A percentile compares a stretch with the other conserved stretches of the same genome.
These are phyloP conservation scores for Apotomis betuletana DNA, from an alignment of 2,888 invertebrate species.

Conservation along the genomic window DNA sequence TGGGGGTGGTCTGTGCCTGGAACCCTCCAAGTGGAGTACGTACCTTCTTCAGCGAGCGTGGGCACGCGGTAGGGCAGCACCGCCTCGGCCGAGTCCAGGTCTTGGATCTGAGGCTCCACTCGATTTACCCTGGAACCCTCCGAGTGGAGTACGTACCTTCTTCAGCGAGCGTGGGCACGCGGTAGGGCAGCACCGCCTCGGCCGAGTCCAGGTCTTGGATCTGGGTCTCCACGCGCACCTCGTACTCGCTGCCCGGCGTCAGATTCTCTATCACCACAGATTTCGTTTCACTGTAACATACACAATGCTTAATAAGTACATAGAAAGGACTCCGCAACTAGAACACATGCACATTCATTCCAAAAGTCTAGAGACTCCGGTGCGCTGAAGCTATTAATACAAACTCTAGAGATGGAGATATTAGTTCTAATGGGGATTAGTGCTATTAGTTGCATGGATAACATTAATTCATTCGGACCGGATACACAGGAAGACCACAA, in stretches of 20 bases:
- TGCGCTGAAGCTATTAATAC: too few relatives aligned
- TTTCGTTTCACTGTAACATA: conserved; percentile 76
- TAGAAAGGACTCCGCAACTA: too few relatives aligned
- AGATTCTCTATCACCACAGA: conserved; percentile 83
- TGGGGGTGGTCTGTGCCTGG: too few relatives aligned
- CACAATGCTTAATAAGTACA: too few relatives aligned
- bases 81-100: conserved; percentile 77
- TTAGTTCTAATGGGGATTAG: too few relatives aligned
- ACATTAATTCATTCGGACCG: too few relatives aligned
- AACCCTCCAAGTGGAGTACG: background rate
- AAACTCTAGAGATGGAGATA: too few relatives aligned
- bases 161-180: conserved; percentile 85
- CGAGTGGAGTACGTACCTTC: conserved; percentile 65
- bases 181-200: conserved; percentile 84
- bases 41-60: conserved; percentile 86
- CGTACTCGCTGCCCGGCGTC: conserved; percentile 86
- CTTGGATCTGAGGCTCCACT: conserved; percentile 43
- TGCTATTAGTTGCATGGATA: too few relatives aligned
- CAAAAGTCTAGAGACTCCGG: too few relatives aligned
- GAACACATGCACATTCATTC: too few relatives aligned
- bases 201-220: conserved; percentile 69
- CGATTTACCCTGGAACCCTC: background rate
- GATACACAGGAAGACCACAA: too few relatives aligned
- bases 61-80: conserved; percentile 82
- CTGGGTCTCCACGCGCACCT: conserved; percentile 86